A percentile compares a stretch with the other conserved stretches of the same genome.
Conservation (phyloP, 2,113 vertebrate genomes). For the Erythrocercus mccallii region DNA sequence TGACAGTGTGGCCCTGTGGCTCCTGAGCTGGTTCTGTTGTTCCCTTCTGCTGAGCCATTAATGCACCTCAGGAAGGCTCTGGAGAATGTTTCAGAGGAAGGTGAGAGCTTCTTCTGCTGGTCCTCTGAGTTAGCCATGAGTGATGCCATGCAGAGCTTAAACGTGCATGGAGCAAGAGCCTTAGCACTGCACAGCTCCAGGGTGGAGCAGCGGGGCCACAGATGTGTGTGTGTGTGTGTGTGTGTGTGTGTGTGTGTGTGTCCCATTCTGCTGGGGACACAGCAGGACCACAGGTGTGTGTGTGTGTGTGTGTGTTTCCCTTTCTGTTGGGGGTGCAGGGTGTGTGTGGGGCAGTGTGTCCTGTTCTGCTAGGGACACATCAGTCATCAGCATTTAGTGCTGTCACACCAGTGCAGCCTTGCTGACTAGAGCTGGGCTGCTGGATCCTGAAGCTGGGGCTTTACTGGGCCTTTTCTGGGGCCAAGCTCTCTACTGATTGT, state of each 20-base stretch:
- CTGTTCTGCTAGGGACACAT: background rate
- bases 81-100: background rate
- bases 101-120: background rate
- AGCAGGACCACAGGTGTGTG: background rate
- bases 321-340: background rate
- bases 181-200: fast-evolving
- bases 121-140: background rate
- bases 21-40: background rate
- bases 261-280: background rate
- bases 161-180: background rate
- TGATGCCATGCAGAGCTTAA: fast-evolving
- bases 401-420: background rate
- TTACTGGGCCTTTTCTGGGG: background rate
- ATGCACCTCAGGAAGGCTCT: fast-evolving
- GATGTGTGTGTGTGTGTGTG: background rate
- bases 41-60: background rate
- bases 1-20: fast-evolving
- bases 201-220: background rate
- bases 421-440: background rate
- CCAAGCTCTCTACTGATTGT: background rate
- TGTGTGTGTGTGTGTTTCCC: background rate
- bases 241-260: background rate
- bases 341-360: background rate
- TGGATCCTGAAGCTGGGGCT: background rate
- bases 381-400: background rate